Conservation (phyloP, 1,140 invertebrate genomes). For the Chlorops oryzae region DNA sequence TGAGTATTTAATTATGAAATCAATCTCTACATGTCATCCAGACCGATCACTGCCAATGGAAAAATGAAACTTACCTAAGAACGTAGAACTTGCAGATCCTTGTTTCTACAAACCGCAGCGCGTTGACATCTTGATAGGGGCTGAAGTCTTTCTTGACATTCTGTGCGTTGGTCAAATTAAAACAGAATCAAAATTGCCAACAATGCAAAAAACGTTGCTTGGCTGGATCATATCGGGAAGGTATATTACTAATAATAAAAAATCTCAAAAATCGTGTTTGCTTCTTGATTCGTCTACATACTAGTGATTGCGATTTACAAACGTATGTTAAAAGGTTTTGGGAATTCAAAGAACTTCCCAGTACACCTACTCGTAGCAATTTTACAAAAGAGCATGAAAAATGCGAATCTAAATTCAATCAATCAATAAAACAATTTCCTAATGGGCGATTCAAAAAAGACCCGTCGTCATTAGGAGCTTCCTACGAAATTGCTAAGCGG, state of each 20-base stretch:
- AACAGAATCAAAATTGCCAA: constrained; percentile 1
- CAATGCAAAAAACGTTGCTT: background rate
- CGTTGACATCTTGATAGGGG: too few relatives aligned
- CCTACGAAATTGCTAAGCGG: constrained; percentile 25
- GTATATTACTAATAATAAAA: constrained; percentile 18
- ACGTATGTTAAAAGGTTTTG: constrained; percentile 21
- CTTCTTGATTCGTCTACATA: constrained; percentile 1
- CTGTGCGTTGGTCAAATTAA: too few relatives aligned
- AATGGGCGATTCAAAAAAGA: too few relatives aligned
- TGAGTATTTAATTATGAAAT: constrained; percentile 7
- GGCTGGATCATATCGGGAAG: background rate
- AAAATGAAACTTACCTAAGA: constrained; percentile 18
- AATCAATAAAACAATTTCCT: too few relatives aligned
- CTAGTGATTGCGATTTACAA: constrained; percentile 19
- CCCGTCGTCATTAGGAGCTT: constrained; percentile 28
- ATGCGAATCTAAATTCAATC: too few relatives aligned
- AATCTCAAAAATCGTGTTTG: background rate
- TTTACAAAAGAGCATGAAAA: too few relatives aligned
- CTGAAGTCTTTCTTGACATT: too few relatives aligned
- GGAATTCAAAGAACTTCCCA: too few relatives aligned
- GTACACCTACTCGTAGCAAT: too few relatives aligned
- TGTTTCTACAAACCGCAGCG: too few relatives aligned
- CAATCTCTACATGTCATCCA: constrained; percentile 9
- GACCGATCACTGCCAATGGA: background rate
- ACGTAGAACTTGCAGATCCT: constrained; percentile 26